Evolutionary conservation across 1,140 invertebrate species (phyloP).

Genomic region (Ceratosolen solmsi): DNA sequence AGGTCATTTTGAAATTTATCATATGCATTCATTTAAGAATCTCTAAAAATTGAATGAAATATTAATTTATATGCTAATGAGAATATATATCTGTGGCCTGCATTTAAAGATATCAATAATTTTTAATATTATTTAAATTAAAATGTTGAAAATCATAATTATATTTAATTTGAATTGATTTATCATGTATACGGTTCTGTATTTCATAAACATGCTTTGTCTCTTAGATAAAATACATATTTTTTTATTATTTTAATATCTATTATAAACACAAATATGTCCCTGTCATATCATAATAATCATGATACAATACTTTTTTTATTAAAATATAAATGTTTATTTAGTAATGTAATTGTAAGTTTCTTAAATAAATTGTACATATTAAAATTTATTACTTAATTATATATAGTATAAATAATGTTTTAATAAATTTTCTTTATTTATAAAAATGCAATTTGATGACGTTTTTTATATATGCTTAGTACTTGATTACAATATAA

Average conservation of each 20-base stretch:
- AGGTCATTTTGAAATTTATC: background rate
- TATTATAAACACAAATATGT: conserved; percentile 1
- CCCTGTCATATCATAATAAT: conserved; percentile 4
- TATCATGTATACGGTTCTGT: background rate
- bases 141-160: background rate
- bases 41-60: background rate
- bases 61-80: background rate
- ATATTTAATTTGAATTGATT: background rate
- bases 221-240: background rate
- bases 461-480: background rate
- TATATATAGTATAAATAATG: conserved; percentile 11
- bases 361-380: conserved; percentile 35
- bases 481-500: background rate
- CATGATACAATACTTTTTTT: conserved; percentile 10
- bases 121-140: conserved; percentile 14
- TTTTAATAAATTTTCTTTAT: conserved; percentile 47
- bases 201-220: background rate
- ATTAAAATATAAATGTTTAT: conserved; percentile 22
- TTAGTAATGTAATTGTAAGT: conserved; percentile 17
- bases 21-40: conserved; percentile 29
- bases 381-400: conserved; percentile 38
- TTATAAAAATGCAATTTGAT: conserved; percentile 18
- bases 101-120: conserved; percentile 19
- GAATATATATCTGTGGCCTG: conserved; percentile 15
- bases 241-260: background rate